Base-by-base conservation (phyloP, 2,113 vertebrate species). In the Onychostoma macrolepis region DNA sequence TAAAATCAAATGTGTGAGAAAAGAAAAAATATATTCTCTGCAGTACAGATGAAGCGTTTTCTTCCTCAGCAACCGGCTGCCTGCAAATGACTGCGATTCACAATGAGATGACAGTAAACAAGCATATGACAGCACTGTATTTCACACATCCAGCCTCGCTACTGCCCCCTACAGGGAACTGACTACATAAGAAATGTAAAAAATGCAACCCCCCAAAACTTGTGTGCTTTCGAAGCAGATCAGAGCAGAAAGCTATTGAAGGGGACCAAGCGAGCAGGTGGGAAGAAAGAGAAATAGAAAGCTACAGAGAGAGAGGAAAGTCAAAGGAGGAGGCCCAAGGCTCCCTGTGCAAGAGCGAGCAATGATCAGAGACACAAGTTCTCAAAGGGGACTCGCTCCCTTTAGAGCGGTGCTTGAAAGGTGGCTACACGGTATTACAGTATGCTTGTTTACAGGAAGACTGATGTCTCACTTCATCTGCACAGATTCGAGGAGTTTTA, bases 321-420 rank as follows among this genome's bases (percentile, higher is more conserved):
- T 69, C 81, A 87, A 85, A 87, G 69, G 48, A 85, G 33, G 63
- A 81, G 87, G 82, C 84, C 88, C 83, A 86, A 85, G 85, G 86
- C 84, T 88, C 45, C 65, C n/a, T 80, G 63, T 80, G 65, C 10
- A 17, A 87, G 61, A 67, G 85, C 33, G n/a, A 67, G 80, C 28
- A 28, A 63, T 85, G 83, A 91, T 90, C 83, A 89, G 86, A 89
- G 65, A 63, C 61, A 36, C 33, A 61, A 69, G 33, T 82, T 84
- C 89, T 89, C 86, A 88, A 84, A 88, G 80, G 84, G 36, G 86
- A 83, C 86, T 72, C 56, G 21, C 43, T 86, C 69, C 67, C 67
- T 86, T 88, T 36, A 67, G 33, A 87, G 80, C 3, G 10, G 9
- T 56, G 71, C 63, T 77, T 87, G 86, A 41, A 76, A 87, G 80